Percentiles rank a stretch among this genome's conserved stretches.
These are phyloP conservation scores for Oceanites oceanicus DNA, from an alignment of 2,113 vertebrate genomes.

Conservation along the genomic window DNA sequence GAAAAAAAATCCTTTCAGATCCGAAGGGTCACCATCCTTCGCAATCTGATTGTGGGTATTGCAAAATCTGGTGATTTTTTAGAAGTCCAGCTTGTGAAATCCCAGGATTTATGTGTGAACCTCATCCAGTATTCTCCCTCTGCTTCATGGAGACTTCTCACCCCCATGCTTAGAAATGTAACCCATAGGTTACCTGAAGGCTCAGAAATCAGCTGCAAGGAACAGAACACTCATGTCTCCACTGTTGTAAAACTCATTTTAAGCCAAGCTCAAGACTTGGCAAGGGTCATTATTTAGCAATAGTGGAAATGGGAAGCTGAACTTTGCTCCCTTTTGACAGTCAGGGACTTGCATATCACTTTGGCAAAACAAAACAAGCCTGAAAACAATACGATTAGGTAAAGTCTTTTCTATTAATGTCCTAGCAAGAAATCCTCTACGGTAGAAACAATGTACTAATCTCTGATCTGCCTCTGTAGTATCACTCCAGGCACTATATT, in stretches of 20 bases:
- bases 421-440: constrained; percentile 31
- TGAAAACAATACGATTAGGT: constrained; percentile 54
- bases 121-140: not conserved
- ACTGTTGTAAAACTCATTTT: not conserved
- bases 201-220: not conserved
- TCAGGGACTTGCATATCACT: constrained; percentile 5
- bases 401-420: constrained; percentile 57
- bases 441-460: constrained; percentile 58
- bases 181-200: not conserved
- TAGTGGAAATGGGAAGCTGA: constrained; percentile 13
- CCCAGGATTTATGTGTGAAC: not conserved
- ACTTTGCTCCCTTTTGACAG: constrained; percentile 44
- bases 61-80: constrained; percentile 42
- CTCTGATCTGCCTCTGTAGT: constrained; percentile 22
- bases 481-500: constrained; percentile 49
- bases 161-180: not conserved
- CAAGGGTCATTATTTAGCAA: not conserved
- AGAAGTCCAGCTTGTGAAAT: constrained; percentile 30
- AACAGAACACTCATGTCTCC: not conserved
- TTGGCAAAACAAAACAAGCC: constrained; percentile 37
- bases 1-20: not conserved
- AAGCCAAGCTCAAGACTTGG: not conserved
- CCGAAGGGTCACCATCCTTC: not conserved
- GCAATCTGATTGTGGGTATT: not conserved
- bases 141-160: not conserved